These are phyloP conservation scores for Heliocidaris erythrogramma DNA, from an alignment of 35 echinoderm and acorn worm species.

Conservation along the genomic window DNA sequence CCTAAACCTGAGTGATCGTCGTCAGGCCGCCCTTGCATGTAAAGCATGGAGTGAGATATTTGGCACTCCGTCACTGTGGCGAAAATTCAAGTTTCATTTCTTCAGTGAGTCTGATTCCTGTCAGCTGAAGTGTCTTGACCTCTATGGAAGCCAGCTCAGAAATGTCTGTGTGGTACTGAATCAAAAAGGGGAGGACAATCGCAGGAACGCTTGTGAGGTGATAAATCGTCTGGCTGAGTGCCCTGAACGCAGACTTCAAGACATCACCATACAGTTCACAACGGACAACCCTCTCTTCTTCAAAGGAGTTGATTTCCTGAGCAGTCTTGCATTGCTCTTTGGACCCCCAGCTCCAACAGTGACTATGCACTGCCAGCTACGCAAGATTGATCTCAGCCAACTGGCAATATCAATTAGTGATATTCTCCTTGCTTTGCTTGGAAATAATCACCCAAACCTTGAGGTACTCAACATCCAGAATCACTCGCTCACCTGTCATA, in stretches of 20 bases:
- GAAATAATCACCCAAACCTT: conserved; percentile 72
- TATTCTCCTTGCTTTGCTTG: conserved; percentile 67
- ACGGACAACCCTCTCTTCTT: conserved; percentile 93
- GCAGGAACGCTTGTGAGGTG: conserved; percentile 71
- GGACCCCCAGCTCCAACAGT: conserved; percentile 75
- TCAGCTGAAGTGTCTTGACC: conserved; percentile 74
- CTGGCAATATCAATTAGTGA: conserved; percentile 68
- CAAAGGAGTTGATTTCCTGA: conserved; percentile 77
- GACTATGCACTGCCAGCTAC: conserved; percentile 60
- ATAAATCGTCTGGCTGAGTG: conserved; percentile 58
- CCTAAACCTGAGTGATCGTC: conserved; percentile 67
- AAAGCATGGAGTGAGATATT: conserved; percentile 77
- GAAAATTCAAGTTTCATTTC: conserved; percentile 76
- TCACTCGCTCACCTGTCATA: conserved; percentile 76
- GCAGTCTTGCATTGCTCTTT: conserved; percentile 83
- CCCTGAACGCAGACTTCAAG: conserved; percentile 68
- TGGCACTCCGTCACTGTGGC: conserved; percentile 69
- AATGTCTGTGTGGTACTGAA: conserved; percentile 66
- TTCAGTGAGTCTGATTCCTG: conserved; percentile 46
- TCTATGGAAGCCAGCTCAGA: conserved; percentile 67
- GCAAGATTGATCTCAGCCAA: conserved; percentile 72
- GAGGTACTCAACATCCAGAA: conserved; percentile 87
- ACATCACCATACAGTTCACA: conserved; percentile 73
- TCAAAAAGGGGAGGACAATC: conserved; percentile 59
- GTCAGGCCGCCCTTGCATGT: conserved; percentile 68